phyloP scores from a whole-genome alignment of 1,140 invertebrate species.

The Lethocerus indicus region DNA sequence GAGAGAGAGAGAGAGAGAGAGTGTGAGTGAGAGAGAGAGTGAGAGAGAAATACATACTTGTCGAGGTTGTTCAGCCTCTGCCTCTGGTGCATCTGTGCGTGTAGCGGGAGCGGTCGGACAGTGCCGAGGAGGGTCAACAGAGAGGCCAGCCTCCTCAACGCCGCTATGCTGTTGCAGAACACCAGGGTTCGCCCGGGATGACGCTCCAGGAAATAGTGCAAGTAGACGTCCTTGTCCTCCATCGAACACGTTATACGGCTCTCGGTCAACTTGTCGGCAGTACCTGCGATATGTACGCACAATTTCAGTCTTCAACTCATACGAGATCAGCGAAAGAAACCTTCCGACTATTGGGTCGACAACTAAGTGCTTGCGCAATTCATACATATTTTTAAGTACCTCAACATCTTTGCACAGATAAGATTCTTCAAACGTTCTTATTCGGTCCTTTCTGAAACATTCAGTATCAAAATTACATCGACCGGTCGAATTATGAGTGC shows the following conservation, averaged over 20 bases:
- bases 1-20: conserved; percentile 6
- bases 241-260: conserved; percentile 55
- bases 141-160: conserved; percentile 67
- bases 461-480: too few species aligned
- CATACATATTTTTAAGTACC: too few species aligned
- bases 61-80: conserved; percentile 91
- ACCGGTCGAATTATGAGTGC: too few species aligned
- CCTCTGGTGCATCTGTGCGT: conserved; percentile 90
- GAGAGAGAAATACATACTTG: conserved; percentile 26
- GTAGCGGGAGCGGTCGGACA: conserved; percentile 64
- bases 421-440: too few species aligned
- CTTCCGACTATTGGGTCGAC: too few species aligned
- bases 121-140: conserved; percentile 58
- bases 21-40: conserved; percentile 2
- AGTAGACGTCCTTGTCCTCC: conserved; percentile 78
- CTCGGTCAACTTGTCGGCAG: conserved; percentile 67
- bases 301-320: too few species aligned
- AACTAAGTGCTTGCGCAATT: too few species aligned
- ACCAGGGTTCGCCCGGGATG: conserved; percentile 81
- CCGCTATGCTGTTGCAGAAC: conserved; percentile 96
- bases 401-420: too few species aligned
- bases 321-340: too few species aligned
- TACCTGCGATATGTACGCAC: conserved; percentile 46
- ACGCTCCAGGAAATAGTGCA: conserved; percentile 80
- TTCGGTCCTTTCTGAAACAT: too few species aligned